These are phyloP conservation scores for Gambusia yucatana DNA, from an alignment of 2,797 vertebrate species.

Conservation along the genomic window DNA sequence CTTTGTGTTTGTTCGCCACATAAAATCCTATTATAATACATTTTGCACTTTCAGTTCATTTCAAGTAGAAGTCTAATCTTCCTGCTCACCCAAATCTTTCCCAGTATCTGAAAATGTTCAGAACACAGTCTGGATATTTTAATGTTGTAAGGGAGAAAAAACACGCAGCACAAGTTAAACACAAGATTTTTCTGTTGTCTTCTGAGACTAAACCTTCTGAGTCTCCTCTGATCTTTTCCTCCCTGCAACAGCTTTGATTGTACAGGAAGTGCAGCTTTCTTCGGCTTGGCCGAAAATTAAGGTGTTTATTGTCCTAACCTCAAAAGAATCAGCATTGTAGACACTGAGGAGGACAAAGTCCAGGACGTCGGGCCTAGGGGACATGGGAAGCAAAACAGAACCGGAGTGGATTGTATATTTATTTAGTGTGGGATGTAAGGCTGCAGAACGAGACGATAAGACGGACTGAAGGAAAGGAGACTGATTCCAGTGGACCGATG, in stretches of 20 bases:
- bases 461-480: constrained; percentile 16
- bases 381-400: constrained; percentile 65
- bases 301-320: constrained; percentile 82
- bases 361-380: constrained; percentile 54
- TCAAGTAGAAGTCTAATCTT: background rate
- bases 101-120: background rate
- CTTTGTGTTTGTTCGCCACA: background rate
- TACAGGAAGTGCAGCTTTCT: constrained; percentile 72
- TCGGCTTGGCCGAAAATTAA: constrained; percentile 54
- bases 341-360: constrained; percentile 58
- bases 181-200: constrained; percentile 23
- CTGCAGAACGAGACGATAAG: constrained; percentile 34
- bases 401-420: constrained; percentile 67
- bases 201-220: constrained; percentile 46
- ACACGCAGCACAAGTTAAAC: background rate
- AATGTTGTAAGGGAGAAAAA: background rate
- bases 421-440: constrained; percentile 51
- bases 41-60: background rate
- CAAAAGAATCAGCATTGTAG: constrained; percentile 64
- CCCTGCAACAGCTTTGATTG: constrained; percentile 36
- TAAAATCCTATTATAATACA: background rate
- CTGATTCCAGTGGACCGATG: constrained; percentile 8
- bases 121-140: background rate
- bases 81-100: background rate
- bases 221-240: constrained; percentile 57